Percentiles rank a stretch among this genome's conserved stretches.
phyloP scores from a whole-genome alignment of 2,888 invertebrate species.

The Caenorhabditis sp. region DNA sequence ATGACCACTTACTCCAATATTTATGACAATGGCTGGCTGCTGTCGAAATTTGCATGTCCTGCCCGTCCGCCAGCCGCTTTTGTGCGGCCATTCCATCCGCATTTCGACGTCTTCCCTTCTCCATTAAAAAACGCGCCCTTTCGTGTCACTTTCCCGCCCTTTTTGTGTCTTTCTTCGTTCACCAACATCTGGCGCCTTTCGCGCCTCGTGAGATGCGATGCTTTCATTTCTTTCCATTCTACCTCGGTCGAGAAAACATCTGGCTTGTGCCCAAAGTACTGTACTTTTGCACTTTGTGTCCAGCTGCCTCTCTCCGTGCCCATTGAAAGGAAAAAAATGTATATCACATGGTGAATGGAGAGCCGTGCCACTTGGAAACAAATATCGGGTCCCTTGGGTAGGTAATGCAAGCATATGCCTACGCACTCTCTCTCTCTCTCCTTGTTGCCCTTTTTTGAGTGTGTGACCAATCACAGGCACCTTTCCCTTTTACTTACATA shows the following conservation, averaged over 20 bases:
- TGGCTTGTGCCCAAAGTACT: conserved; percentile 21
- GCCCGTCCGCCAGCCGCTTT: conserved; percentile 3
- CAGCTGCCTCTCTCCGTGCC: neutral
- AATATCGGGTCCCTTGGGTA: conserved; percentile 27
- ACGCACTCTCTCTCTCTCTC: conserved; percentile 7
- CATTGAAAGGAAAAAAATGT: conserved; percentile 10
- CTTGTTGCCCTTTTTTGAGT: conserved; percentile 35
- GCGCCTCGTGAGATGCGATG: too few relatives aligned
- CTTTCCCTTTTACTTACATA: neutral
- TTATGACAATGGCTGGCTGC: conserved; percentile 41
- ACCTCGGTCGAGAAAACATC: conserved; percentile 42
- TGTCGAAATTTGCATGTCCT: conserved; percentile 42
- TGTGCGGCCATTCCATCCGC: neutral
- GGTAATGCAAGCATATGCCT: conserved; percentile 38
- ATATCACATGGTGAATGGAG: conserved; percentile 33
- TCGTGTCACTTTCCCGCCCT: conserved; percentile 41
- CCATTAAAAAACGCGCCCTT: conserved; percentile 37
- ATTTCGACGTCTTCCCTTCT: conserved; percentile 31
- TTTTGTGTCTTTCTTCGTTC: conserved; percentile 16
- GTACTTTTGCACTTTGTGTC: conserved; percentile 32
- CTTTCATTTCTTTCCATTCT: neutral
- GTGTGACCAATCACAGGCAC: conserved; percentile 31
- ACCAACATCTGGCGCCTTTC: conserved; percentile 19
- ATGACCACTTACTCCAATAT: conserved; percentile 52
- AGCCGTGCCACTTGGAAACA: conserved; percentile 5